These are phyloP conservation scores for Sminthopsis crassicaudata DNA, from an alignment of 2,113 vertebrate genomes.

Conservation along the genomic window DNA sequence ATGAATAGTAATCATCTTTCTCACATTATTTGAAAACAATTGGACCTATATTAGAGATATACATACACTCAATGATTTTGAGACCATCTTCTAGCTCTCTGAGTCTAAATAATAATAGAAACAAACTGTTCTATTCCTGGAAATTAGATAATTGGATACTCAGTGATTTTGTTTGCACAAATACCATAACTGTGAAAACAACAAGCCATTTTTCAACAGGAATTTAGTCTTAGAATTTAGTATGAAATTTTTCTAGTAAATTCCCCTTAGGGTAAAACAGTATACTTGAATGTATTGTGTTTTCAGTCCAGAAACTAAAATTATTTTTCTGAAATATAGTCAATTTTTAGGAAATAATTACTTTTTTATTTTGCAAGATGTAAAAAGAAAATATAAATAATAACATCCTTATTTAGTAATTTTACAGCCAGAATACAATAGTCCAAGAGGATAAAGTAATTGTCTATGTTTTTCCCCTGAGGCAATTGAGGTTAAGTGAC, in stretches of 20 bases:
- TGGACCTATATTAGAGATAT: not conserved
- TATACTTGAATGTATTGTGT: not conserved
- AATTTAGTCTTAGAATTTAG: not conserved
- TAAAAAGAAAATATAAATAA: not conserved
- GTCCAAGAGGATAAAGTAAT: no score
- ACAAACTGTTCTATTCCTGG: not conserved
- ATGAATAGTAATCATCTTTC: not conserved
- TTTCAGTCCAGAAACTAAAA: not conserved
- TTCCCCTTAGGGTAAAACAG: not conserved
- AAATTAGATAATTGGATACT: constrained; percentile 7
- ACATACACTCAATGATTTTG: not conserved
- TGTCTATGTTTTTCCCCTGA: not conserved
- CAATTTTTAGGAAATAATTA: not conserved
- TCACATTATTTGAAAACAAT: not conserved
- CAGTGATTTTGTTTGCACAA: not conserved
- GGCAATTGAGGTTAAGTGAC: no score
- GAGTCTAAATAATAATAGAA: constrained; percentile 4
- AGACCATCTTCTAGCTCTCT: not conserved
- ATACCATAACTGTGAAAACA: not conserved
- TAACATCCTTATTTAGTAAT: not conserved
- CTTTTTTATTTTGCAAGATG: not conserved
- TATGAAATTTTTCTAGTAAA: not conserved
- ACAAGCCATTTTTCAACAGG: not conserved
- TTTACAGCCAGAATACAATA: not conserved
- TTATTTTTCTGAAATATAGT: not conserved